phyloP scores from a whole-genome alignment of 1,140 invertebrate genomes.

The Lysiphlebus fabarum region DNA sequence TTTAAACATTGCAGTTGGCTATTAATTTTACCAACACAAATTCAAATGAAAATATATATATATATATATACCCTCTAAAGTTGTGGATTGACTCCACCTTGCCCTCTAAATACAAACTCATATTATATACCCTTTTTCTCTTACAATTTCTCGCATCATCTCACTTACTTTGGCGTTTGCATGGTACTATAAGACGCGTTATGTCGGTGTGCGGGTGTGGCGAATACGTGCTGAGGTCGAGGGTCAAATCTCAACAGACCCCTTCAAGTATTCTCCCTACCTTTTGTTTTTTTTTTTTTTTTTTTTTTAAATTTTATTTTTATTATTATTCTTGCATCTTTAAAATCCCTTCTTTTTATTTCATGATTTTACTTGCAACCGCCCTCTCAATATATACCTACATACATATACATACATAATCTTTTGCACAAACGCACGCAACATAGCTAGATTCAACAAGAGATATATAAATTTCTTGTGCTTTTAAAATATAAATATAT shows the following conservation, averaged over 20 bases:
- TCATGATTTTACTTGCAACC: no score
- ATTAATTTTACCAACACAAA: slow-evolving; percentile 45
- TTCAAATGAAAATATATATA: slow-evolving; percentile 6
- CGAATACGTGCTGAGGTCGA: slow-evolving; percentile 54
- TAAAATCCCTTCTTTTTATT: no score
- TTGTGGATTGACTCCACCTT: slow-evolving; percentile 1
- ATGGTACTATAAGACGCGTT: no score
- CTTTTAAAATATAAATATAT: background rate
- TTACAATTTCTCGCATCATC: background rate
- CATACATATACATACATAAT: background rate
- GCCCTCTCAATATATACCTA: no score
- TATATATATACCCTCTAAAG: background rate
- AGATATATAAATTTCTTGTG: slow-evolving; percentile 20
- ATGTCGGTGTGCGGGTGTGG: slow-evolving; percentile 53
- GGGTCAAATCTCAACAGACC: slow-evolving; percentile 47
- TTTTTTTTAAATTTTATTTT: no score
- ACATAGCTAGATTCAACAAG: slow-evolving; percentile 24
- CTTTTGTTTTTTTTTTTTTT: background rate
- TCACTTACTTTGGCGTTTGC: background rate
- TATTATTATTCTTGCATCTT: no score
- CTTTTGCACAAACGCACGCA: slow-evolving; percentile 21
- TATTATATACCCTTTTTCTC: background rate
- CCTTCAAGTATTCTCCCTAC: slow-evolving; percentile 17
- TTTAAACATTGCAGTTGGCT: slow-evolving; percentile 40
- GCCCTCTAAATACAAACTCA: slow-evolving; percentile 6